A percentile compares a stretch with the other conserved stretches of the same genome.
Evolutionary conservation across 2,797 vertebrate genomes (phyloP).

Genomic region (Enteromius unitaeniatus): DNA sequence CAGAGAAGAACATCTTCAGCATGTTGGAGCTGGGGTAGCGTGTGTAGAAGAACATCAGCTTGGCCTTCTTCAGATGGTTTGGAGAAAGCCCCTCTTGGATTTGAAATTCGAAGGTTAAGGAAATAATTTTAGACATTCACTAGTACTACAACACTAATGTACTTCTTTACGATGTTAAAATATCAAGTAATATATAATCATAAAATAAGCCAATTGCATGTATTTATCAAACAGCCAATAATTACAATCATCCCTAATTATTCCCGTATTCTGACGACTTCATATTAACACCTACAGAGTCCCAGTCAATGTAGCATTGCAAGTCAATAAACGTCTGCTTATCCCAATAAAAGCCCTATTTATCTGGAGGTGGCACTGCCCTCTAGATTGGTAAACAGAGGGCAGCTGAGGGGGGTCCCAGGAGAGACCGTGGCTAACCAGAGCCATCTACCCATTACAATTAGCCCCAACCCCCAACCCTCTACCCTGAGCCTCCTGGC

Average conservation of each 20-base stretch:
- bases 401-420: conserved; percentile 79
- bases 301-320: conserved; percentile 75
- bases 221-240: background rate
- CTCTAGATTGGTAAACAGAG: conserved; percentile 86
- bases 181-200: background rate
- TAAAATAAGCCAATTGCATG: background rate
- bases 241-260: conserved; percentile 1
- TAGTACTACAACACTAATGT: background rate
- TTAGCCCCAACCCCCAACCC: conserved; percentile 67
- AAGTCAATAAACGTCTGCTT: conserved; percentile 82
- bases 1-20: conserved; percentile 98
- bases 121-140: conserved; percentile 56
- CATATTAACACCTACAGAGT: conserved; percentile 57
- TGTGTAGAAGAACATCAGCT: conserved; percentile 99
- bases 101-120: conserved; percentile 87
- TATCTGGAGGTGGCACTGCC: conserved; percentile 85
- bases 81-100: conserved; percentile 98
- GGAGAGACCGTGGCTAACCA: conserved; percentile 82
- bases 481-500: conserved; percentile 77
- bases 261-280: conserved; percentile 11
- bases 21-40: conserved; percentile 99
- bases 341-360: conserved; percentile 83
- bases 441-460: conserved; percentile 82
- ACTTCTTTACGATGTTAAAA: background rate
- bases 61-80: conserved; percentile 99